A percentile compares a stretch with the other conserved stretches of the same genome.
phyloP scores from a whole-genome alignment of 1,140 invertebrate species.

The Argopecten irradians region DNA sequence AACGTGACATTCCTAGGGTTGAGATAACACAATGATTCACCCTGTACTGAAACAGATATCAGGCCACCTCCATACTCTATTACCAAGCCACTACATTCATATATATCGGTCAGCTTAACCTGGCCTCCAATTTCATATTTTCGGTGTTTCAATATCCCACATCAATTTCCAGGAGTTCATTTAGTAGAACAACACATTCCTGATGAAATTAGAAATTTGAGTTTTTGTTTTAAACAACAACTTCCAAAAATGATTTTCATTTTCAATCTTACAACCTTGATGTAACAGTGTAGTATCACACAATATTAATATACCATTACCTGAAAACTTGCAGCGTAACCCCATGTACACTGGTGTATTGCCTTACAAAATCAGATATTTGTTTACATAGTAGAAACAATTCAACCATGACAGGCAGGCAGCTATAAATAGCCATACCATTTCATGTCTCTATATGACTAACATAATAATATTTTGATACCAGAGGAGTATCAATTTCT shows the following conservation, averaged over 20 bases:
- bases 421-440: background rate
- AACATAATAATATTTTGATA: too few relatives aligned
- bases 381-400: background rate
- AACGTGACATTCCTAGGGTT: background rate
- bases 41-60: background rate
- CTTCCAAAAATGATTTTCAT: too few relatives aligned
- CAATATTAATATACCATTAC: background rate
- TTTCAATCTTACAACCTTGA: too few relatives aligned
- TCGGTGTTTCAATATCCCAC: too few relatives aligned
- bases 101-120: background rate
- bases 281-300: background rate
- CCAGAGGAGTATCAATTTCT: too few relatives aligned
- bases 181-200: background rate
- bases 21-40: slow-evolving; percentile 16
- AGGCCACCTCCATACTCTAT: background rate
- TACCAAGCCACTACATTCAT: background rate
- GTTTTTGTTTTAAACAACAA: too few relatives aligned
- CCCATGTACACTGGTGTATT: background rate
- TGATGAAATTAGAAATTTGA: background rate
- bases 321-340: background rate
- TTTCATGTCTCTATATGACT: background rate
- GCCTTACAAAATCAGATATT: background rate
- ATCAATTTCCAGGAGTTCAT: background rate
- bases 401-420: background rate
- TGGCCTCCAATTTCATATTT: background rate